A percentile compares a stretch with the other conserved stretches of the same genome.
Conservation (phyloP, 2,797 vertebrate species). For the Oreochromis mossambicus region DNA sequence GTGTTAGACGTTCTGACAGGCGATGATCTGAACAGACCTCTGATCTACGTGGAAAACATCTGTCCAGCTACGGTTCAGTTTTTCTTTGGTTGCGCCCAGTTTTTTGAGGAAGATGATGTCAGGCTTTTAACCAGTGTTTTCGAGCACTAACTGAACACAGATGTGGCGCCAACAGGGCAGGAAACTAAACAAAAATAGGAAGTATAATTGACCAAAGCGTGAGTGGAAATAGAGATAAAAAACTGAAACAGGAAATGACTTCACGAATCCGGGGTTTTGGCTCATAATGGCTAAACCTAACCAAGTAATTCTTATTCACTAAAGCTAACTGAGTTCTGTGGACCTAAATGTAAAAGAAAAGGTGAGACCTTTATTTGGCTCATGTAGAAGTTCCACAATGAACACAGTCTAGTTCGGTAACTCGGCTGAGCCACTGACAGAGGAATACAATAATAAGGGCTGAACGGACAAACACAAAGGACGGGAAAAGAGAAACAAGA, state of each 20-base stretch:
- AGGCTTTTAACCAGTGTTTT: background rate
- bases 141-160: background rate
- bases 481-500: background rate
- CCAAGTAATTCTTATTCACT: rapidly evolving
- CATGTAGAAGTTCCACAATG: background rate
- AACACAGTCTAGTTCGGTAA: background rate
- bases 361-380: background rate
- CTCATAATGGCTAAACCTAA: background rate
- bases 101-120: background rate
- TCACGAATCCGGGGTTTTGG: background rate
- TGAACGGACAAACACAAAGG: background rate
- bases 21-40: background rate
- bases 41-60: background rate
- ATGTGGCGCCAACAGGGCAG: background rate
- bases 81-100: background rate
- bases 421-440: rapidly evolving
- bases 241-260: background rate
- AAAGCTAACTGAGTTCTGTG: background rate
- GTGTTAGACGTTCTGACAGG: rapidly evolving
- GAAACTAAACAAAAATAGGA: background rate
- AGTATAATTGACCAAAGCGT: background rate
- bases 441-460: background rate
- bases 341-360: background rate
- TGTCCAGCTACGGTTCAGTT: background rate
- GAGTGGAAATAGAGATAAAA: background rate